These are phyloP conservation scores for Xiphophorus birchmanni DNA, from an alignment of 2,797 vertebrate genomes.

Conservation along the genomic window DNA sequence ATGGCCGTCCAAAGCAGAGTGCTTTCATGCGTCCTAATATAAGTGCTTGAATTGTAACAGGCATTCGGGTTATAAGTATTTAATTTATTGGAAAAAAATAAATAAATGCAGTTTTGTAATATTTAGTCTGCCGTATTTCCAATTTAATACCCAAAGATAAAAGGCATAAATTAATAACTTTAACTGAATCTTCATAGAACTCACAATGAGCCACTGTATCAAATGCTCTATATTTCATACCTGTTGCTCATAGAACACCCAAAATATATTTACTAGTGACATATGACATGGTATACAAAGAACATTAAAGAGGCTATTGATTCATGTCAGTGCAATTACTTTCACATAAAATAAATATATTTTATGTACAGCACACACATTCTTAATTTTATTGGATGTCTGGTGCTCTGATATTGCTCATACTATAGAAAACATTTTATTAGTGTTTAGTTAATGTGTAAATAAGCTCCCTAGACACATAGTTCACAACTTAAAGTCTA, in stretches of 20 bases:
- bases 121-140: slow-evolving; percentile 1
- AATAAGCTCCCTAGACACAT: slow-evolving; percentile 73
- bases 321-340: slow-evolving; percentile 54
- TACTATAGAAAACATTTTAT: slow-evolving; percentile 65
- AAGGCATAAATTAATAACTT: not conserved
- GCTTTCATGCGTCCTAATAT: slow-evolving; percentile 33
- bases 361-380: slow-evolving; percentile 67
- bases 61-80: slow-evolving; percentile 30
- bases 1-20: slow-evolving; percentile 41
- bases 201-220: not conserved
- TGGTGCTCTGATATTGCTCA: slow-evolving; percentile 70
- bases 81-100: slow-evolving; percentile 12
- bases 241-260: slow-evolving; percentile 29
- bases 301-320: slow-evolving; percentile 64
- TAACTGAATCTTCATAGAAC: not conserved
- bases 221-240: not conserved
- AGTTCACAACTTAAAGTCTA: slow-evolving; percentile 74
- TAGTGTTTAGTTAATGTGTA: slow-evolving; percentile 75
- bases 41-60: slow-evolving; percentile 23
- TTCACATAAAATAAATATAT: slow-evolving; percentile 60
- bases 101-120: slow-evolving; percentile 27
- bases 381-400: slow-evolving; percentile 62
- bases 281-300: slow-evolving; percentile 54
- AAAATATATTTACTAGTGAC: slow-evolving; percentile 45
- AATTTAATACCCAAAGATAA: slow-evolving; percentile 33